Base-by-base conservation (phyloP, 2,797 vertebrate species). In the Liparis tanakae region DNA sequence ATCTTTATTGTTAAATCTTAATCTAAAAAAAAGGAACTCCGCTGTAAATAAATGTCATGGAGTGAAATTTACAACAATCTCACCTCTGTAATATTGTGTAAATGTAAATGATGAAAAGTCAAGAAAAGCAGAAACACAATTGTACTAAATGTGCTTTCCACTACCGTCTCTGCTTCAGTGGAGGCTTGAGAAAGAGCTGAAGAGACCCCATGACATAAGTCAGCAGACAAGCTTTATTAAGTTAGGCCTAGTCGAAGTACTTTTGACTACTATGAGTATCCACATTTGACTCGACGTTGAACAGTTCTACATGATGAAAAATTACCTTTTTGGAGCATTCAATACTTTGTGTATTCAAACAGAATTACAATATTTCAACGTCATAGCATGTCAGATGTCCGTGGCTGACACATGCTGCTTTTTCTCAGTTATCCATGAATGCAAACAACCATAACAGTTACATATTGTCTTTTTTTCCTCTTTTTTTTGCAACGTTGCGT, bases 161-260 rank as follows among this genome's bases (percentile, higher is more conserved):
- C 25, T 30, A 4, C 25, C 2, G 39, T 48, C 53, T 55, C 50
- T 73, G 33, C 70, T 74, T 70, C 54, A 59, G 22, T 66, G 30
- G 66, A 60, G 48, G 57, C 34, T 22, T 53, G 59, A 87, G 83
- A 91, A 88, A 88, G 82, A 73, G 63, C 37, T 56, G 79, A 50
- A 54, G 8, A 83, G 74, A 56, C 59, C 91, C 87, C 90, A 82
- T 93, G 92, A 93, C 74, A 70, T 65, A 78, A 55, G 48, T 82
- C 71, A 76, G 64, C 60, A 62, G 58, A 36, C 50, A 36, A 39
- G 25, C 63, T 50, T 74, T 69, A 90, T 92, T 87, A 6, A 84
- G 87, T 92, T 83, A 92, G 57, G 34, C 15, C 4, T 39, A 37
- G 17, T 33, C 51, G 2, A 3, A 0, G 25, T 22, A 43, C 46